phyloP scores from a whole-genome alignment of 37 sponge, comb jelly and placozoan species.

The Ianthella basta region DNA sequence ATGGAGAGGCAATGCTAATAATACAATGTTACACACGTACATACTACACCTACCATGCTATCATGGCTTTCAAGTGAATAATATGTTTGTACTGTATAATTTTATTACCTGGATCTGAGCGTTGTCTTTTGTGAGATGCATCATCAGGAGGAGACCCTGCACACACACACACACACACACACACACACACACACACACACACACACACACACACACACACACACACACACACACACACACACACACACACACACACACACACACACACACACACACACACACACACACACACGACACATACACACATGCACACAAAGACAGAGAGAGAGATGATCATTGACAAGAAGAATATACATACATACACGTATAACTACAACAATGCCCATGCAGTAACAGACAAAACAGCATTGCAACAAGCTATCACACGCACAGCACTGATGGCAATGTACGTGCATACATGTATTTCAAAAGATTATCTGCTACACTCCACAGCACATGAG shows the following conservation, averaged over 20 bases:
- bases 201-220: background rate
- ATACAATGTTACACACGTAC: too few species aligned
- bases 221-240: background rate
- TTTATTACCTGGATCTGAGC: slow-evolving; percentile 80
- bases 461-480: too few species aligned
- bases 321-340: too few species aligned
- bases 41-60: too few species aligned
- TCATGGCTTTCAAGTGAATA: too few species aligned
- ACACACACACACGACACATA: background rate
- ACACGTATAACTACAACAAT: background rate
- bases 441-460: too few species aligned
- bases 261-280: slow-evolving; percentile 1
- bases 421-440: background rate
- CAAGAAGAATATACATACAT: background rate
- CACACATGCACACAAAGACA: background rate
- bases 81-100: too few species aligned
- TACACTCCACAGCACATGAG: too few species aligned
- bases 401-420: background rate
- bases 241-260: background rate
- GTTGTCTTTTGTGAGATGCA: slow-evolving; percentile 78
- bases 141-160: slow-evolving; percentile 74
- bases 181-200: background rate
- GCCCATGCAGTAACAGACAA: too few species aligned
- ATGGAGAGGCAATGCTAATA: too few species aligned
- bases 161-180: background rate